These are phyloP conservation scores for Zenarchopterus dispar DNA, from an alignment of 2,797 vertebrate genomes.

Conservation along the genomic window DNA sequence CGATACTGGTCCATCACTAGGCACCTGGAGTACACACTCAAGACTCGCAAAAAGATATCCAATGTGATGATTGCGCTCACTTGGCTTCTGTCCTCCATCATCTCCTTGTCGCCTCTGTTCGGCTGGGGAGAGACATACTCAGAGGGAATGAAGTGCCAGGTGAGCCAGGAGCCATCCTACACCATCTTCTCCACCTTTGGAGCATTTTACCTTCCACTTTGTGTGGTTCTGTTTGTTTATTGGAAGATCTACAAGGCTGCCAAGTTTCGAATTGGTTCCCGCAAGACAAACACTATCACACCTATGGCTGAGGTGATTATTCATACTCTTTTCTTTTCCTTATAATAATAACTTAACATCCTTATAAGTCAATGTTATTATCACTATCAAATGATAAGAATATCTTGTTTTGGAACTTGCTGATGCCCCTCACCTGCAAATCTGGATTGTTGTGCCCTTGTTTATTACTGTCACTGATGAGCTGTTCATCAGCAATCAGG, in stretches of 20 bases:
- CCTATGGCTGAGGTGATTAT: constrained; percentile 86
- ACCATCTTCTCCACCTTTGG: constrained; percentile 96
- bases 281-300: constrained; percentile 91
- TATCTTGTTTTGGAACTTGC: constrained; percentile 2
- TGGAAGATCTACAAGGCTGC: constrained; percentile 99
- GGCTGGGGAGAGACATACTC: constrained; percentile 96
- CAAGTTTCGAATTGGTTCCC: constrained; percentile 90
- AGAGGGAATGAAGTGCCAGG: constrained; percentile 88
- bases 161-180: constrained; percentile 94
- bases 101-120: constrained; percentile 93
- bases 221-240: constrained; percentile 96
- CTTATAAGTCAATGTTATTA: constrained; percentile 1
- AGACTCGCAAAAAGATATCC: constrained; percentile 90
- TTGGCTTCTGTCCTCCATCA: constrained; percentile 92
- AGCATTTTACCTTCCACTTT: constrained; percentile 95
- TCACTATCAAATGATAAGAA: not conserved
- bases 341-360: not conserved
- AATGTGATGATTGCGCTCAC: constrained; percentile 94
- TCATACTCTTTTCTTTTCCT: constrained; percentile 9
- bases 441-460: constrained; percentile 24
- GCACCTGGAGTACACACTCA: constrained; percentile 93
- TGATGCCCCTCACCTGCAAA: constrained; percentile 12
- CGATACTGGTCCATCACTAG: constrained; percentile 98
- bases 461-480: constrained; percentile 38
- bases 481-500: constrained; percentile 37